A percentile compares a stretch with the other conserved stretches of the same genome.
Conservation (phyloP, 2,113 vertebrate genomes). For the Pimephales promelas region DNA sequence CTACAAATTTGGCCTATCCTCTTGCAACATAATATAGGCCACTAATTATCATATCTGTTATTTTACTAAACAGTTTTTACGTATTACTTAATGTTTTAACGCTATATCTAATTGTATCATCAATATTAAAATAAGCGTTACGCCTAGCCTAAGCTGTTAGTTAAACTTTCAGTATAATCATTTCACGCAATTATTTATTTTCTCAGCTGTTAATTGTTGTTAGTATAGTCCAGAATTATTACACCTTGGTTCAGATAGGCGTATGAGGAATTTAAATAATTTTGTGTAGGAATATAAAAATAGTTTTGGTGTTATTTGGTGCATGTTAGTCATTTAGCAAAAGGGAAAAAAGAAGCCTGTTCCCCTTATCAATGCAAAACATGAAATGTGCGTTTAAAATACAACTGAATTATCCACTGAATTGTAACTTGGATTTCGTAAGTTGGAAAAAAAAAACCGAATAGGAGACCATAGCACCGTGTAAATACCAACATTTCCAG, state of each 20-base stretch:
- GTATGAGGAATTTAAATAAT: background rate
- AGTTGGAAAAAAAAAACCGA: background rate
- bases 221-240: background rate
- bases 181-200: too few relatives aligned
- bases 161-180: background rate
- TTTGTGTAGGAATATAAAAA: background rate
- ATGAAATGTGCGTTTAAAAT: background rate
- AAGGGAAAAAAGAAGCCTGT: background rate
- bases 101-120: background rate
- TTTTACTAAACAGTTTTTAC: background rate
- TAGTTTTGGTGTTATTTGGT: background rate
- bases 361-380: too few relatives aligned
- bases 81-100: background rate
- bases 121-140: background rate
- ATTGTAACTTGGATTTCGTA: background rate
- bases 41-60: background rate
- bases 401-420: background rate
- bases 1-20: background rate
- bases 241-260: background rate
- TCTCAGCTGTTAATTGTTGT: background rate
- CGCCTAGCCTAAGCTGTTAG: background rate
- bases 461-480: too few relatives aligned
- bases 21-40: background rate
- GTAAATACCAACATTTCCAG: background rate
- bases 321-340: background rate